phyloP scores from a whole-genome alignment of 2,888 invertebrate species.

The Microchrysa polita region DNA sequence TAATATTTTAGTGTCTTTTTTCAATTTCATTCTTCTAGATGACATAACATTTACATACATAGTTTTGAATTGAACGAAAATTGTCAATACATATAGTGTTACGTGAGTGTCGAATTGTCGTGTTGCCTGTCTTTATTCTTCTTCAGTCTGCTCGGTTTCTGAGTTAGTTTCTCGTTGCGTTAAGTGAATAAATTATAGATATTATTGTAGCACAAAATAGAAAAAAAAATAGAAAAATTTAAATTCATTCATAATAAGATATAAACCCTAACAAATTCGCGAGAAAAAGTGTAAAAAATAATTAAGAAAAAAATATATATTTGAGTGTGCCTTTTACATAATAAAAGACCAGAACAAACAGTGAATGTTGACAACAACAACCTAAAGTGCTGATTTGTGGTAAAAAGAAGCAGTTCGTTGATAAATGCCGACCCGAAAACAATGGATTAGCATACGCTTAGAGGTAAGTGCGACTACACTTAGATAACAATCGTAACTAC shows the following conservation, averaged over 20 bases:
- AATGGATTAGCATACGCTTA: slow-evolving; percentile 33
- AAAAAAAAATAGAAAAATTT: neutral
- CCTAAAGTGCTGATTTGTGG: too few relatives aligned
- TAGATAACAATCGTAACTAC: too few relatives aligned
- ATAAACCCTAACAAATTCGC: neutral
- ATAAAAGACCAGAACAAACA: neutral
- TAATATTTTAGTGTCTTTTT: too few relatives aligned
- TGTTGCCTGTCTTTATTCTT: too few relatives aligned
- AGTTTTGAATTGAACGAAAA: too few relatives aligned
- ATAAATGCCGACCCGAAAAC: neutral
- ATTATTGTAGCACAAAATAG: neutral
- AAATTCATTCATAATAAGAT: neutral
- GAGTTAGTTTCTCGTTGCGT: too few relatives aligned
- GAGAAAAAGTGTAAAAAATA: neutral
- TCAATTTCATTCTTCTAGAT: too few relatives aligned
- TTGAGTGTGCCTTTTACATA: slow-evolving; percentile 24
- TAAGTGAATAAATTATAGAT: too few relatives aligned
- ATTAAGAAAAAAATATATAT: neutral
- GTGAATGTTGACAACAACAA: neutral
- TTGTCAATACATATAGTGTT: too few relatives aligned
- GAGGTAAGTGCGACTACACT: slow-evolving; percentile 13
- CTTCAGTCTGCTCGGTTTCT: too few relatives aligned
- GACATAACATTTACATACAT: too few relatives aligned
- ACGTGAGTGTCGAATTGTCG: too few relatives aligned
- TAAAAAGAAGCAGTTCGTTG: neutral